Percentiles rank a stretch among this genome's conserved stretches.
Conservation (phyloP, 1,140 invertebrate genomes). For the Liolophura sinensis region DNA sequence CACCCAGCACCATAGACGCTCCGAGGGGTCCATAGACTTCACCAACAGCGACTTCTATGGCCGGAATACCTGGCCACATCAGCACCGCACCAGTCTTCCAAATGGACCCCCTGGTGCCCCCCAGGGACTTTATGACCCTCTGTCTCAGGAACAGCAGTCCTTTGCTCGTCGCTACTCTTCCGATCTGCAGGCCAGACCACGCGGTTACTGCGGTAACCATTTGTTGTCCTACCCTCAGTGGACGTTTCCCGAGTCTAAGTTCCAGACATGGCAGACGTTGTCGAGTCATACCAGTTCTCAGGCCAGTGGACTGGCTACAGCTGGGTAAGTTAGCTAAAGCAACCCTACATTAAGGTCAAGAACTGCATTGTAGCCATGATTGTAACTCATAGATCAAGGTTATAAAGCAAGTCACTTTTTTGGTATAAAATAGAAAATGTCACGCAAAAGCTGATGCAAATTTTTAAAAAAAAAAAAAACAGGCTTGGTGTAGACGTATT, state of each 20-base stretch:
- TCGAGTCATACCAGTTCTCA: too few species aligned
- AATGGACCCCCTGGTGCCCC: slow-evolving; percentile 19
- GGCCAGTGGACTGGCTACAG: too few species aligned
- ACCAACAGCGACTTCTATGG: slow-evolving; percentile 8
- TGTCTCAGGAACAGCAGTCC: not conserved
- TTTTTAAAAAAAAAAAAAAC: too few species aligned
- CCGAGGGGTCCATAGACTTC: slow-evolving; percentile 47
- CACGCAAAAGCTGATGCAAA: too few species aligned
- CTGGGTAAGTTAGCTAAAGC: too few species aligned
- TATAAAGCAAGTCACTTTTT: too few species aligned
- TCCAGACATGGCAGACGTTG: not conserved
- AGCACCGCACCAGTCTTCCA: slow-evolving; percentile 40
- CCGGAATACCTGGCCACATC: slow-evolving; percentile 40
- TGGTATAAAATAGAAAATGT: too few species aligned
- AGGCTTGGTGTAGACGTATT: too few species aligned
- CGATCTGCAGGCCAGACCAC: slow-evolving; percentile 6
- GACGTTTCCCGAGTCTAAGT: slow-evolving; percentile 13
- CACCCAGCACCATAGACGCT: slow-evolving; percentile 27
- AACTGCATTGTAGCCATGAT: too few species aligned
- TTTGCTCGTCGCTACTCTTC: slow-evolving; percentile 18
- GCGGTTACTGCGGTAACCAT: slow-evolving; percentile 2
- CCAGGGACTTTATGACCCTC: too few species aligned
- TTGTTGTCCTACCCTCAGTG: slow-evolving; percentile 7
- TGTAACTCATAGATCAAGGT: too few species aligned
- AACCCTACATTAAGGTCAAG: too few species aligned